These are phyloP conservation scores for Chaetops frenatus DNA, from an alignment of 2,113 vertebrate species.

Conservation along the genomic window DNA sequence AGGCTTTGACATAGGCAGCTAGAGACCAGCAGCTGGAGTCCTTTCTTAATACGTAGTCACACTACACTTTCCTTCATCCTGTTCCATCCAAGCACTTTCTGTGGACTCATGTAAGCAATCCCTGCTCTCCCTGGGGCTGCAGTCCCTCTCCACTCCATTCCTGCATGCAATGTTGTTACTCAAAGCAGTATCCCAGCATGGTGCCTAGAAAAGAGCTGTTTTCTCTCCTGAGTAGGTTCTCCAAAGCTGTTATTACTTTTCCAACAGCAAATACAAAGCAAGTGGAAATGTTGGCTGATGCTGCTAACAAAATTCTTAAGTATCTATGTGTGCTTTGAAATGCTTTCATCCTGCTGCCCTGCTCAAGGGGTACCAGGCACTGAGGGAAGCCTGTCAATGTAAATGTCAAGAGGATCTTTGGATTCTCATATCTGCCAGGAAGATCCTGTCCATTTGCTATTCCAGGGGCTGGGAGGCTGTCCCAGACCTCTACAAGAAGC, in stretches of 20 bases:
- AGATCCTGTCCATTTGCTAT: not conserved
- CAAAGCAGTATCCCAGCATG: conserved; percentile 41
- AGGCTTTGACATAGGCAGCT: conserved; percentile 8
- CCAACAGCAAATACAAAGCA: conserved; percentile 50
- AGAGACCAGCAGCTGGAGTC: conserved; percentile 34
- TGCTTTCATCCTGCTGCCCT: not conserved
- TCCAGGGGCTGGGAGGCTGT: not conserved
- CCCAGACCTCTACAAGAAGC: not conserved
- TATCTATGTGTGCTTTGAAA: conserved; percentile 41
- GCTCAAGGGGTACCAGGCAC: not conserved
- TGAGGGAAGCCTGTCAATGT: not conserved
- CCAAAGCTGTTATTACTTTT: conserved; percentile 54
- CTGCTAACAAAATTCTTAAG: conserved; percentile 32
- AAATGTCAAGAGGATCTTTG: not conserved
- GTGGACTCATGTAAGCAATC: not conserved
- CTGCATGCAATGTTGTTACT: conserved; percentile 46
- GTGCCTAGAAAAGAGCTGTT: conserved; percentile 35
- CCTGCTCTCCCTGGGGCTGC: not conserved
- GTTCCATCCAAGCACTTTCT: not conserved
- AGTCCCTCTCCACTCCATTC: conserved; percentile 10
- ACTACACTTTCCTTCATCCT: conserved; percentile 6
- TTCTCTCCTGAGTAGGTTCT: conserved; percentile 48
- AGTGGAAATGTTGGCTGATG: conserved; percentile 54
- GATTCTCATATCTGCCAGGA: not conserved
- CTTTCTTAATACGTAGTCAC: not conserved